Evolutionary conservation across 2,888 invertebrate genomes (phyloP), one percentile per base, ranked within the genome.

Genomic region (Eupithecia centaureata): DNA sequence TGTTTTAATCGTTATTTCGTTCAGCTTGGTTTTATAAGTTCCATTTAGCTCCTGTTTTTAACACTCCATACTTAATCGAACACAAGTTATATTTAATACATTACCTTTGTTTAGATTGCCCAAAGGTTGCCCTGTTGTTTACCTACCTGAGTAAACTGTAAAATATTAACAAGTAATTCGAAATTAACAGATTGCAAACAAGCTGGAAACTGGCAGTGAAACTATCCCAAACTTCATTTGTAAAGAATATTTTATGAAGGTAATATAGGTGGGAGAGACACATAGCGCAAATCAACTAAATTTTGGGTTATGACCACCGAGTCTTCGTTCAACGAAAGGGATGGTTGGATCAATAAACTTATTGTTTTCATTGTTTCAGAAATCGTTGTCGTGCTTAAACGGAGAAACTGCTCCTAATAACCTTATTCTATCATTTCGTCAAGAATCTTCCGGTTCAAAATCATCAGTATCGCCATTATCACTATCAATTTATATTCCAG

Each of bases 231-330:
- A 68, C 65, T 77, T 74, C 72, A 71, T 74, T 71, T 70, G 33
- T 60, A 71, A 70, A 76, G 67, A 76, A 76, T 80, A 76, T 73
- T 78, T 77, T 76, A 80, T 70, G 71, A 77, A 70, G 66, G 69
- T 65, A 70, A 73, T 77, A 73, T 64, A 73, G 71, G 72, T 76
- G 18, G 13, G 18, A 65, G 57, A 61, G 47, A 67, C 70, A 66
- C 63, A 66, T 63, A 66, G 70, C 13, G 56, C 51, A 47, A 28
- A 22, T 18, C 18, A 10, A 47, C 22, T 8, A 10, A 42, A 42
- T 18, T 18, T 18, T 10, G 15, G 4, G 3, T 42, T 42, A 8
- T n/a, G n/a, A n/a, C n/a, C n/a, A n/a, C n/a, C n/a, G n/a, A n/a
- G n/a, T n/a, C n/a, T n/a, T n/a, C n/a, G n/a, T n/a, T n/a, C n/a